Percentiles rank a stretch among this genome's conserved stretches.
Conservation (phyloP, 2,113 vertebrate genomes). For the Axis porcinus region DNA sequence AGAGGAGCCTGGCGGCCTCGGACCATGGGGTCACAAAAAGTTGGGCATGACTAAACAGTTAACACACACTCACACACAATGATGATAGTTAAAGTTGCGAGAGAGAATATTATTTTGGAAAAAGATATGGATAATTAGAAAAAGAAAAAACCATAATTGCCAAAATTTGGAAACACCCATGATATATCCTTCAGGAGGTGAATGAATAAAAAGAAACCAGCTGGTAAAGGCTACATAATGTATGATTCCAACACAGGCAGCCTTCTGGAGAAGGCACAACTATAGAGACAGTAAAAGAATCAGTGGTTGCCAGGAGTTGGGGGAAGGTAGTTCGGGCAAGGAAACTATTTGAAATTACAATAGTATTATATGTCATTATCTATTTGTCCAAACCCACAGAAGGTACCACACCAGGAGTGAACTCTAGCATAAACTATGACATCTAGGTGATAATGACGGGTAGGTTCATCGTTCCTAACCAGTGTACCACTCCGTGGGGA, state of each 20-base stretch:
- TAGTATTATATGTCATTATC: fast-evolving
- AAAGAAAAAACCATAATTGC: not conserved
- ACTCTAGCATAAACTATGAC: no score
- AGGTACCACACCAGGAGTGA: not conserved
- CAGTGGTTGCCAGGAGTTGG: not conserved
- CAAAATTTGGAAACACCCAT: not conserved
- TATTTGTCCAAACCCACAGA: not conserved
- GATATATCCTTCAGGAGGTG: not conserved
- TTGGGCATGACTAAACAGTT: not conserved
- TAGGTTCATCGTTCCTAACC: not conserved
- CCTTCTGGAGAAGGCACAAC: not conserved
- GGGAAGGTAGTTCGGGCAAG: not conserved
- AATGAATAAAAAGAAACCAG: not conserved
- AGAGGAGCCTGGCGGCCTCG: not conserved
- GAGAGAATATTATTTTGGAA: not conserved
- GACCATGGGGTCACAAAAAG: not conserved
- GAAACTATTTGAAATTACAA: not conserved
- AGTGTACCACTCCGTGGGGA: fast-evolving
- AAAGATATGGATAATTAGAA: not conserved
- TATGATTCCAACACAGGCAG: not conserved
- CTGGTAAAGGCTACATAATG: not conserved
- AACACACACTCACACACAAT: not conserved
- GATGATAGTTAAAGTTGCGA: not conserved
- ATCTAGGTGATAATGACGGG: fast-evolving
- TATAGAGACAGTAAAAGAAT: not conserved